Conservation (phyloP, 2,888 invertebrate genomes). For the Agonum fuliginosum region DNA sequence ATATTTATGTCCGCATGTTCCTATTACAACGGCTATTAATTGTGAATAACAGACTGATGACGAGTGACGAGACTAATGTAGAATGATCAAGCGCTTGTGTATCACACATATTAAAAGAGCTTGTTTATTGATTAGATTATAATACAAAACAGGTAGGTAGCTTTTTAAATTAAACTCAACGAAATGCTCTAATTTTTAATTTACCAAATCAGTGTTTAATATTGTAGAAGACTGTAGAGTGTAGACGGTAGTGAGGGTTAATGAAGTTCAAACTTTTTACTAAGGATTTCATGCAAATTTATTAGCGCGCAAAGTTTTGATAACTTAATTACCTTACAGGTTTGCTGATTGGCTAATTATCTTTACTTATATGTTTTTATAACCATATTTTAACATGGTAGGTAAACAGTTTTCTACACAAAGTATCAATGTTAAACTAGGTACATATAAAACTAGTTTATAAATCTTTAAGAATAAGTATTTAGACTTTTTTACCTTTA, state of each 20-base stretch:
- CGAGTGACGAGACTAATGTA: not conserved
- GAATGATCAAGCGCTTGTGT: not conserved
- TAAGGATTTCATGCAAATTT: not conserved
- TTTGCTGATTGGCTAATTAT: not conserved
- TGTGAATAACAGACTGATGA: conserved; percentile 18
- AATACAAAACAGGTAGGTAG: not conserved
- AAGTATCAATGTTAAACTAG: too few species aligned
- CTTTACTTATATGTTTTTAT: not conserved
- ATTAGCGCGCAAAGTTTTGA: not conserved
- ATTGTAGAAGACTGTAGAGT: not conserved
- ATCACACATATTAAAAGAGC: not conserved
- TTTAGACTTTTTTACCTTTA: too few species aligned
- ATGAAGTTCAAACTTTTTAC: conserved; percentile 9
- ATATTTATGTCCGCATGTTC: too few species aligned
- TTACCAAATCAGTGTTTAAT: conserved; percentile 7
- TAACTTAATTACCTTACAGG: not conserved
- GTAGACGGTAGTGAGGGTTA: not conserved
- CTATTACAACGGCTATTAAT: not conserved
- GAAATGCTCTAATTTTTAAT: conserved; percentile 15
- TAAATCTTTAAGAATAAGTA: too few species aligned
- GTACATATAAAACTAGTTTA: too few species aligned
- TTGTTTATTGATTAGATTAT: conserved; percentile 1
- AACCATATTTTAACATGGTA: too few species aligned
- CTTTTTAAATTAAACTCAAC: not conserved
- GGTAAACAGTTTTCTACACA: too few species aligned